These are phyloP conservation scores for Drosophila ochracea DNA, from an alignment of 2,888 invertebrate genomes.

Conservation along the genomic window DNA sequence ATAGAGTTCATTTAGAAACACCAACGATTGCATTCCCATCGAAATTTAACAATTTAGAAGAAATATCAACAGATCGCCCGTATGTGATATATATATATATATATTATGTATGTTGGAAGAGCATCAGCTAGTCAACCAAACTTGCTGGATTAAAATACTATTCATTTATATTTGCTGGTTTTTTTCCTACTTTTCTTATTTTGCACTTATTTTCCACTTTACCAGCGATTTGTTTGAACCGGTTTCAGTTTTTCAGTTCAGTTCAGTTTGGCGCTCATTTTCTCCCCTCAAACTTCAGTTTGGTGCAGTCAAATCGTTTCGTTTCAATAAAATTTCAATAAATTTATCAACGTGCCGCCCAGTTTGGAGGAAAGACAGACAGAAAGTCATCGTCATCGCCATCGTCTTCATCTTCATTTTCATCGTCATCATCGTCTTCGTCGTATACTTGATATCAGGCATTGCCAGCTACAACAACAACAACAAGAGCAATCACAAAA, in stretches of 20 bases:
- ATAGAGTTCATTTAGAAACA: neutral
- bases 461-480: conserved; percentile 9
- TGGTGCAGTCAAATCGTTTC: conserved; percentile 78
- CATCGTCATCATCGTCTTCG: neutral
- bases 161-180: neutral
- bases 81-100: neutral
- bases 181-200: conserved; percentile 12
- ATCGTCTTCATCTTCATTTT: neutral
- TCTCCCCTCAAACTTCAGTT: neutral
- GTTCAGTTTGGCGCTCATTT: neutral
- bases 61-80: neutral
- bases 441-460: conserved; percentile 47
- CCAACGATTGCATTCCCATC: neutral
- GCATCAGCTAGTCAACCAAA: neutral
- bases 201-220: conserved; percentile 76
- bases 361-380: neutral
- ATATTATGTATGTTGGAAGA: neutral
- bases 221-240: conserved; percentile 70
- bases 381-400: neutral
- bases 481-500: conserved; percentile 8
- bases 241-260: neutral
- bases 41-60: neutral
- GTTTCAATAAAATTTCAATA: conserved; percentile 82
- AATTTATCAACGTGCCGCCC: conserved; percentile 73
- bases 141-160: neutral